A percentile compares a stretch with the other conserved stretches of the same genome.
phyloP scores from a whole-genome alignment of 2,888 invertebrate genomes.

The Lithosia quadra region DNA sequence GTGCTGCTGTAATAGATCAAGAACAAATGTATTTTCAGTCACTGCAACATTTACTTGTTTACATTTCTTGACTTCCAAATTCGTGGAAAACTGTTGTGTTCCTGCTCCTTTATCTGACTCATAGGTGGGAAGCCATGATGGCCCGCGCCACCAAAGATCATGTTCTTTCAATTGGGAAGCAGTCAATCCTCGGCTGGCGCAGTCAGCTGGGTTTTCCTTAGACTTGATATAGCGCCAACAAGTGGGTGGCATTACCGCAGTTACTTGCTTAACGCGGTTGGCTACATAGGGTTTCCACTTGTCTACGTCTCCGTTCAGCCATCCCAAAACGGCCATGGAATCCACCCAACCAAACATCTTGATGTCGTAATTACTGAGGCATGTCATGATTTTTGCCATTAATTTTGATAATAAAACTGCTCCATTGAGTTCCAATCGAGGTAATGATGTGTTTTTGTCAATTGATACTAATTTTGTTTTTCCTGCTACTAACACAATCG shows the following conservation, averaged over 20 bases:
- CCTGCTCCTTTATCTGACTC: background rate
- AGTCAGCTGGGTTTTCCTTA: constrained; percentile 12
- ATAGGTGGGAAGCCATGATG: background rate
- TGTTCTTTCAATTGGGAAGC: constrained; percentile 5
- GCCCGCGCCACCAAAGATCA: constrained; percentile 13
- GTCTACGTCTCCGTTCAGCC: constrained; percentile 11
- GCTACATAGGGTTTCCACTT: constrained; percentile 17
- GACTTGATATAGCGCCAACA: constrained; percentile 7
- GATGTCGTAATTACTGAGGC: background rate
- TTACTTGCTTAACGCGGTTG: constrained; percentile 6
- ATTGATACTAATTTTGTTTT: constrained; percentile 2
- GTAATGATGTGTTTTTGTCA: background rate
- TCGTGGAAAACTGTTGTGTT: background rate
- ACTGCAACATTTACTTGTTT: constrained; percentile 5
- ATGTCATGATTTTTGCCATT: background rate
- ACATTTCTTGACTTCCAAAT: background rate
- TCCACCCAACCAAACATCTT: background rate
- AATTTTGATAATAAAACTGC: constrained; percentile 3
- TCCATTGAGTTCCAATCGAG: background rate
- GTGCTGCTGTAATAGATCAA: too few relatives aligned
- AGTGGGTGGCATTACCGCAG: background rate
- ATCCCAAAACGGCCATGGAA: constrained; percentile 17
- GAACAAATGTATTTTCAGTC: background rate
- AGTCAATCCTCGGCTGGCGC: constrained; percentile 3
- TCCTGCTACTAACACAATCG: background rate